A percentile compares a stretch with the other conserved stretches of the same genome.
Conservation (phyloP, 2,888 invertebrate species). For the Xylophagus ater region DNA sequence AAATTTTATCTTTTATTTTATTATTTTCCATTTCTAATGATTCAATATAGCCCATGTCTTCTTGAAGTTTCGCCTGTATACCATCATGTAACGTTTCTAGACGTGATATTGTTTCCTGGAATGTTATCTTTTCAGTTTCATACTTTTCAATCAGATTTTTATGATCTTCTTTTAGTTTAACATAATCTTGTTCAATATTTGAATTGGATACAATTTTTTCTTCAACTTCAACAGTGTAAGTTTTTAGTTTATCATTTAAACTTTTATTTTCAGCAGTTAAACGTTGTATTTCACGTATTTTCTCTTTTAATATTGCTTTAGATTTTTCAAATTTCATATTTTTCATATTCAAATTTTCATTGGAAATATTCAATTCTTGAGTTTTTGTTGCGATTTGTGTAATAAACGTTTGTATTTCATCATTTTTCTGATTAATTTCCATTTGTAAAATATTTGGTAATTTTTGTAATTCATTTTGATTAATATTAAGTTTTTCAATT, state of each 20-base stretch:
- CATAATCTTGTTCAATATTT: background rate
- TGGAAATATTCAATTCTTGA: constrained; percentile 9
- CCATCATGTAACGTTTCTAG: constrained; percentile 34
- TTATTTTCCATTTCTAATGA: constrained; percentile 55
- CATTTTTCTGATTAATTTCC: constrained; percentile 12
- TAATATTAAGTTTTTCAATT: constrained; percentile 1
- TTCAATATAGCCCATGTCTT: constrained; percentile 63
- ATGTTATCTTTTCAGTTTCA: constrained; percentile 25
- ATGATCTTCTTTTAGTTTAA: constrained; percentile 8
- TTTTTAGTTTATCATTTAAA: constrained; percentile 15
- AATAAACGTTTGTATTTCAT: constrained; percentile 9
- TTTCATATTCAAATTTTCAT: constrained; percentile 35
- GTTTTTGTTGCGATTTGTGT: constrained; percentile 7
- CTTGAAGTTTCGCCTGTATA: constrained; percentile 56
- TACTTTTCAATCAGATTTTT: constrained; percentile 22
- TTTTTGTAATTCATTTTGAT: constrained; percentile 7
- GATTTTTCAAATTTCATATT: constrained; percentile 44
- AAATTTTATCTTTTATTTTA: constrained; percentile 52
- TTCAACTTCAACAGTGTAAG: constrained; percentile 2
- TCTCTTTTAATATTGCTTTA: constrained; percentile 42
- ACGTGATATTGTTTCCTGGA: constrained; percentile 27
- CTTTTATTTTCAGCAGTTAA: constrained; percentile 26
- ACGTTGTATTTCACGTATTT: constrained; percentile 45
- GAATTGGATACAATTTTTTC: background rate
- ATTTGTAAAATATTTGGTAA: constrained; percentile 13